Evolutionary conservation across 2,113 vertebrate genomes (phyloP).

Genomic region (Lasiurus cinereus): DNA sequence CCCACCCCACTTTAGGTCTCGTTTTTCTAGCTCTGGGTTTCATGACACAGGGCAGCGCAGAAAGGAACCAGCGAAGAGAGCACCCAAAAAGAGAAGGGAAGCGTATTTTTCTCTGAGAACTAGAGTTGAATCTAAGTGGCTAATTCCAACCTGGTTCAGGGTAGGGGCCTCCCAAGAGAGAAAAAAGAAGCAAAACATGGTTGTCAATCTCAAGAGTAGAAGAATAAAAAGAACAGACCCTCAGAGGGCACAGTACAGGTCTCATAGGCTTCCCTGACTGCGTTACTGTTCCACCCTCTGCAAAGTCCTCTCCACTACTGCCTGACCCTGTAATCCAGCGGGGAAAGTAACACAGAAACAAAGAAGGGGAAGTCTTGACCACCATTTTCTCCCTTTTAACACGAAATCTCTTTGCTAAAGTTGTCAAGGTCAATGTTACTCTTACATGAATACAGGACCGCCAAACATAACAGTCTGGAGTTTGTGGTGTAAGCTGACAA

Average conservation of each 20-base stretch:
- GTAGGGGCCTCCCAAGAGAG: background rate
- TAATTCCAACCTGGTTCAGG: background rate
- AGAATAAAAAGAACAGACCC: background rate
- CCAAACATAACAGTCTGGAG: background rate
- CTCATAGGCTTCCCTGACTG: background rate
- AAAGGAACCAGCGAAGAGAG: background rate
- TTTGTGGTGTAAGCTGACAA: background rate
- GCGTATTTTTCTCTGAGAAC: background rate
- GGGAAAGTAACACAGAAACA: background rate
- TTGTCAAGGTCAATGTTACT: background rate
- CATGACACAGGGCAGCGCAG: background rate
- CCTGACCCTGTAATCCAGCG: no score
- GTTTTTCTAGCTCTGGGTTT: background rate
- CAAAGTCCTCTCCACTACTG: background rate
- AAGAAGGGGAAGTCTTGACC: background rate
- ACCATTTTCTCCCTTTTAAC: background rate
- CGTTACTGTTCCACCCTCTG: background rate
- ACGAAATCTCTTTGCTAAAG: background rate
- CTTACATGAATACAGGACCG: background rate
- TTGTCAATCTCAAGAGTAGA: background rate
- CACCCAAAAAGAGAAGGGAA: background rate
- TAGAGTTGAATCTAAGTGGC: background rate
- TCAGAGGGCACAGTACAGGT: background rate
- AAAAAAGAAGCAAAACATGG: background rate
- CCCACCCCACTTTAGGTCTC: background rate